A percentile compares a stretch with the other conserved stretches of the same genome.
phyloP scores from a whole-genome alignment of 2,797 vertebrate species.

The Uromys caudimaculatus region DNA sequence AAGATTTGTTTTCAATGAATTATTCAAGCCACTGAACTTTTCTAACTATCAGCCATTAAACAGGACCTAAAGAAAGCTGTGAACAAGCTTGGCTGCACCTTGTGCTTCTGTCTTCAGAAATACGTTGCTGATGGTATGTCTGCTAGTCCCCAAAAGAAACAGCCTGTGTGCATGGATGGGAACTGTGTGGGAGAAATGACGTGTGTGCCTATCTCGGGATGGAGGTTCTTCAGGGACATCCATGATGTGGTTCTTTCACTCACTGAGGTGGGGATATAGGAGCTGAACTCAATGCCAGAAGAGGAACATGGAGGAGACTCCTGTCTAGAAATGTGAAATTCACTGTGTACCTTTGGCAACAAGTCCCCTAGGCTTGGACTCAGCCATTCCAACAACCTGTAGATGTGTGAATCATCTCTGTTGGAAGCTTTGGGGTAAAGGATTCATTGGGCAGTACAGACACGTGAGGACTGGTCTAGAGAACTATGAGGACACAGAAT shows the following conservation, averaged over 20 bases:
- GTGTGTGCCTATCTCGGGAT: background rate
- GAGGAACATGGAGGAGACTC: background rate
- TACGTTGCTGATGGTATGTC: background rate
- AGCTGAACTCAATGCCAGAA: no score
- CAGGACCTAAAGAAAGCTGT: background rate
- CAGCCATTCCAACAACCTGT: no score
- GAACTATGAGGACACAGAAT: background rate
- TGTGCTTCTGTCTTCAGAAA: background rate
- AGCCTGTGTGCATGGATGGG: no score
- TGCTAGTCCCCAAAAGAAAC: background rate
- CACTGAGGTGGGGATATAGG: background rate
- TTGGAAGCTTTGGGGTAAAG: background rate
- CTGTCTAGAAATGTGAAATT: background rate
- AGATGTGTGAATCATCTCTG: no score
- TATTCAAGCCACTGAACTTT: background rate
- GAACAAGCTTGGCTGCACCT: rapidly evolving
- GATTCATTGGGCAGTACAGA: background rate
- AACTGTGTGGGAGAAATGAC: background rate
- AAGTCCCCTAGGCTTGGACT: no score
- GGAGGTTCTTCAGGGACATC: background rate
- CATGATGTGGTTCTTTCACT: rapidly evolving
- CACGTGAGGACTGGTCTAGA: background rate
- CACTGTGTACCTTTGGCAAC: rapidly evolving
- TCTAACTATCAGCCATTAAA: background rate
- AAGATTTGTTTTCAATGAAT: background rate